These are phyloP conservation scores for Rhabditoides inermis DNA, from an alignment of 2,888 invertebrate genomes.

Conservation along the genomic window DNA sequence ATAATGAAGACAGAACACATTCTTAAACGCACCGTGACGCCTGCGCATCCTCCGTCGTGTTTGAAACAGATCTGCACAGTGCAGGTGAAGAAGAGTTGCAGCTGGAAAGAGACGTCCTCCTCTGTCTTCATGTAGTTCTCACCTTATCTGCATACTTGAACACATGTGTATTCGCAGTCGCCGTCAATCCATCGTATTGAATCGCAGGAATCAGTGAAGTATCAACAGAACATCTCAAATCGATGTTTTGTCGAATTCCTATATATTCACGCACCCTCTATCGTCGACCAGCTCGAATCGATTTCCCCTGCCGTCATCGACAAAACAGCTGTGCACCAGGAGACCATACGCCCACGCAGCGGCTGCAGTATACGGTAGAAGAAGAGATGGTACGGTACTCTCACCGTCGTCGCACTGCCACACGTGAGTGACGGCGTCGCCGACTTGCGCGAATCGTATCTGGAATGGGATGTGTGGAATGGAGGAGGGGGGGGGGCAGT, in stretches of 20 bases:
- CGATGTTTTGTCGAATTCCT: no score
- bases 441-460: slow-evolving; percentile 31
- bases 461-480: neutral
- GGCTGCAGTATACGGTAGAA: slow-evolving; percentile 20
- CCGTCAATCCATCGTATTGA: slow-evolving; percentile 27
- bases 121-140: neutral
- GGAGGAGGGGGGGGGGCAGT: neutral
- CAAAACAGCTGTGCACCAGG: slow-evolving; percentile 50
- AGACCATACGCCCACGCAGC: slow-evolving; percentile 48
- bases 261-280: slow-evolving; percentile 42
- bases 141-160: slow-evolving; percentile 52
- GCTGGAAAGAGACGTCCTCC: slow-evolving; percentile 7
- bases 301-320: slow-evolving; percentile 52
- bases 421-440: slow-evolving; percentile 46
- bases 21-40: slow-evolving; percentile 43
- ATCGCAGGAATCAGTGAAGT: slow-evolving; percentile 39
- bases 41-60: slow-evolving; percentile 51
- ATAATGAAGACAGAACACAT: slow-evolving; percentile 10
- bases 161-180: slow-evolving; percentile 42
- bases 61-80: slow-evolving; percentile 52
- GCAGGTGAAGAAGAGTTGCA: slow-evolving; percentile 51
- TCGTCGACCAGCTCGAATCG: slow-evolving; percentile 49
- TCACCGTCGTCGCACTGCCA: slow-evolving; percentile 48
- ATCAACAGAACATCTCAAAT: slow-evolving; percentile 43
- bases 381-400: neutral